phyloP scores from a whole-genome alignment of 2,888 invertebrate genomes.

The Meteorus cinctellus region DNA sequence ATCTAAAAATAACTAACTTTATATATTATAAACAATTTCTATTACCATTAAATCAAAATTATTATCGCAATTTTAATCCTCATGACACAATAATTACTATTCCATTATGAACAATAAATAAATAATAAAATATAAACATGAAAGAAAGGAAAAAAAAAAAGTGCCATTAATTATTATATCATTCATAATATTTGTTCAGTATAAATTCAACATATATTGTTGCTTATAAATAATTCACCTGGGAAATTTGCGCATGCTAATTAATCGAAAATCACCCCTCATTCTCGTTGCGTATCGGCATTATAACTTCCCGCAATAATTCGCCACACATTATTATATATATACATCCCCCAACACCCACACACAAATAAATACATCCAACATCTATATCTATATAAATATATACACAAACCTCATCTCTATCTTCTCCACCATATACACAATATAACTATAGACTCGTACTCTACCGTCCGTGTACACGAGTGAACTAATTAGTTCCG shows the following conservation, averaged over 20 bases:
- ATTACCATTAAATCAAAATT: too few relatives aligned
- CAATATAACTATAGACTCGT: constrained; percentile 20
- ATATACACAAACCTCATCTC: constrained; percentile 2
- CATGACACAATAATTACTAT: too few relatives aligned
- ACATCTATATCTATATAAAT: constrained; percentile 8
- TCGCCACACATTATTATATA: constrained; percentile 9
- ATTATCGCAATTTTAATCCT: too few relatives aligned
- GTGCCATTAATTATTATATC: too few relatives aligned
- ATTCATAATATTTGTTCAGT: neutral
- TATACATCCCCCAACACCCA: neutral
- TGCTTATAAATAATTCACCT: constrained; percentile 27
- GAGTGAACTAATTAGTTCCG: constrained; percentile 51
- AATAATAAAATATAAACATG: too few relatives aligned
- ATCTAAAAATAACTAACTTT: too few relatives aligned
- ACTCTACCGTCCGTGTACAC: constrained; percentile 39
- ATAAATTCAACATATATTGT: neutral
- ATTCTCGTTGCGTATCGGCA: constrained; percentile 20
- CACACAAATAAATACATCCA: neutral
- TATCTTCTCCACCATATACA: neutral
- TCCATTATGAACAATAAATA: too few relatives aligned
- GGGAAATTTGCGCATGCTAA: constrained; percentile 35
- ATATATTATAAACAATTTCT: too few relatives aligned
- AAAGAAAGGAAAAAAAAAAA: too few relatives aligned
- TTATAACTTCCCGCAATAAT: constrained; percentile 30
- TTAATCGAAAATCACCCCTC: constrained; percentile 38